phyloP scores from a whole-genome alignment of 2,113 vertebrate species.

The Pterocles gutturalis region DNA sequence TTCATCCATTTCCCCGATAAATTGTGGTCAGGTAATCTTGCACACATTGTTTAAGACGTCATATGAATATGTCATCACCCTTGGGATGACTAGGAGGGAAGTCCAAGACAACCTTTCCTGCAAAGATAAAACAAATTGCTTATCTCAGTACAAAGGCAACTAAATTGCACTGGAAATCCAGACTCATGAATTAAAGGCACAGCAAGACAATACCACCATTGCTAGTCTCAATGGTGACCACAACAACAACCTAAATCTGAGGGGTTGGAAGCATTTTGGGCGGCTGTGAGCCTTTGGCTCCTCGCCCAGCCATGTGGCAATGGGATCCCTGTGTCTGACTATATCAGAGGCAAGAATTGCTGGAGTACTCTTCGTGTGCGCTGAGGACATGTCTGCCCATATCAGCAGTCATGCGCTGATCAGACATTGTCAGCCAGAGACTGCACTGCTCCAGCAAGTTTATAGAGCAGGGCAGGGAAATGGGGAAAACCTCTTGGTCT shows the following conservation, averaged over 20 bases:
- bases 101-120: conserved; percentile 34
- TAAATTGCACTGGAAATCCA: conserved; percentile 38
- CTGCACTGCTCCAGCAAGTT: not conserved
- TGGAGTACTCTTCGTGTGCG: not conserved
- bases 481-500: not conserved
- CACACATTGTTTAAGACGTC: conserved; percentile 69
- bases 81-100: conserved; percentile 8
- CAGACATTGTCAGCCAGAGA: not conserved
- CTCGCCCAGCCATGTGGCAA: not conserved
- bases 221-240: not conserved
- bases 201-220: not conserved
- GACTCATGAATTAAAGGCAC: conserved; percentile 29
- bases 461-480: not conserved
- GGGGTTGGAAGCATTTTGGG: not conserved
- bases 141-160: conserved; percentile 32
- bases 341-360: not conserved
- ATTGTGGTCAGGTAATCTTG: conserved; percentile 74
- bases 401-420: not conserved
- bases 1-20: conserved; percentile 74
- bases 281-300: not conserved
- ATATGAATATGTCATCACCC: conserved; percentile 56
- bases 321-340: not conserved
- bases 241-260: not conserved
- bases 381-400: not conserved
- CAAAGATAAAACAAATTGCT: conserved; percentile 65